A percentile compares a stretch with the other conserved stretches of the same genome.
Conservation (phyloP, 2,113 vertebrate species). For the Tiliqua scincoides region DNA sequence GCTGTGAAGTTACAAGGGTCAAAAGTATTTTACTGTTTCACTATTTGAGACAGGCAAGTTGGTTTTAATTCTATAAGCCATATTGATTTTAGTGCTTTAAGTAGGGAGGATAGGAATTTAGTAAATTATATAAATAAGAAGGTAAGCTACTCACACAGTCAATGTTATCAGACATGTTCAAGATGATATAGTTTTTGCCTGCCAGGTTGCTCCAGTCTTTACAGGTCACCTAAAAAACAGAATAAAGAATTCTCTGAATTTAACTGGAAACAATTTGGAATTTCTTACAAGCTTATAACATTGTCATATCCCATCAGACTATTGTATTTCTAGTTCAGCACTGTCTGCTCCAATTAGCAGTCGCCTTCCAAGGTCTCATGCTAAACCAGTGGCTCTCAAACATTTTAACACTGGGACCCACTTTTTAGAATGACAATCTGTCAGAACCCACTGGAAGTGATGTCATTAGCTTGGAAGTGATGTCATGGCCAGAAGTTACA, state of each 20-base stretch:
- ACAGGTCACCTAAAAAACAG: conserved; percentile 86
- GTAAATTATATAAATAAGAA: background rate
- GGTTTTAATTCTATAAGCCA: no score
- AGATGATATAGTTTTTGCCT: conserved; percentile 88
- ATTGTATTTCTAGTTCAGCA: background rate
- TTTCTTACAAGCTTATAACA: background rate
- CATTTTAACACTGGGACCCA: no score
- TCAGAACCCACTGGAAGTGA: no score
- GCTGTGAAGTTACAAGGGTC: background rate
- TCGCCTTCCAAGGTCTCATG: background rate
- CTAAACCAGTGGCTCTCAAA: background rate
- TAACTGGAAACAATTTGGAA: conserved; percentile 15
- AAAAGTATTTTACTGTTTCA: no score
- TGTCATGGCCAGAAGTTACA: no score
- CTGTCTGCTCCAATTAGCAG: background rate
- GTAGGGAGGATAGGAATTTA: background rate
- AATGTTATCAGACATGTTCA: conserved; percentile 92
- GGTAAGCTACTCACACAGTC: conserved; percentile 88
- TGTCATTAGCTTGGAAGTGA: no score
- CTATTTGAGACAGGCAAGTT: no score
- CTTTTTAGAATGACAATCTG: no score
- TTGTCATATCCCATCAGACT: background rate
- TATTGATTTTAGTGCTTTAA: background rate
- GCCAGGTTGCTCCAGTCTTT: conserved; percentile 91
- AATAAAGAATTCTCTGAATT: conserved; percentile 27